Conservation (phyloP, 2,888 invertebrate species). For the Dysmachus trigonus region DNA sequence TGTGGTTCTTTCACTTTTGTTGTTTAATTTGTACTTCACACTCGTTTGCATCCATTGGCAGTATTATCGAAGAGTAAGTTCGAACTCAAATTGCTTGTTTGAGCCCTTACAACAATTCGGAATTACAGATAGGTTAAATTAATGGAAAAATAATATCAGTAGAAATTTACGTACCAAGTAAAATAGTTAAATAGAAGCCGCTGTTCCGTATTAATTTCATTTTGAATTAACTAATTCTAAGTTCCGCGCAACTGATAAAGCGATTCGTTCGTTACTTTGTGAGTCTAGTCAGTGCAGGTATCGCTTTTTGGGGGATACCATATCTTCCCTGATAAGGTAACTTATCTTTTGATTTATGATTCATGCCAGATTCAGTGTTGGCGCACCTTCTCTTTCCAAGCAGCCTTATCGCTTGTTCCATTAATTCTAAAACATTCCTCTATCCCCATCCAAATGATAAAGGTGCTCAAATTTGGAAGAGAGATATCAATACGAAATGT, state of each 20-base stretch:
- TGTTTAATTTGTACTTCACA: neutral
- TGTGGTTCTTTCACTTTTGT: neutral
- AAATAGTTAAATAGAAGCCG: constrained; percentile 67
- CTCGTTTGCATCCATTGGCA: neutral
- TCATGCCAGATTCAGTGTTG: neutral
- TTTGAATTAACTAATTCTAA: constrained; percentile 25
- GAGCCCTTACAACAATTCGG: neutral
- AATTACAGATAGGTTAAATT: neutral
- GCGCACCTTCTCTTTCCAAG: neutral
- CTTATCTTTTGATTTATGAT: neutral
- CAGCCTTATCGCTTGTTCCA: neutral
- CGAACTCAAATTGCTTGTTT: neutral
- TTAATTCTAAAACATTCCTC: neutral
- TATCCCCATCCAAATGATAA: neutral
- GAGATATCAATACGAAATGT: neutral
- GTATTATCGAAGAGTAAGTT: neutral
- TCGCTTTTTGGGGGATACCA: neutral
- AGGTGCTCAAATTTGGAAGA: neutral
- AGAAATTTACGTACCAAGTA: constrained; percentile 64
- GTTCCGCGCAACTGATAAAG: neutral
- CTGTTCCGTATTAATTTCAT: constrained; percentile 54
- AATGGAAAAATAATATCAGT: neutral
- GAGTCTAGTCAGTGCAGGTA: neutral
- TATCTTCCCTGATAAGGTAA: neutral
- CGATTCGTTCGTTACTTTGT: neutral